Evolutionary conservation across 92 coral and sea anemone genomes (phyloP).

Genomic region (Porites evermanni): DNA sequence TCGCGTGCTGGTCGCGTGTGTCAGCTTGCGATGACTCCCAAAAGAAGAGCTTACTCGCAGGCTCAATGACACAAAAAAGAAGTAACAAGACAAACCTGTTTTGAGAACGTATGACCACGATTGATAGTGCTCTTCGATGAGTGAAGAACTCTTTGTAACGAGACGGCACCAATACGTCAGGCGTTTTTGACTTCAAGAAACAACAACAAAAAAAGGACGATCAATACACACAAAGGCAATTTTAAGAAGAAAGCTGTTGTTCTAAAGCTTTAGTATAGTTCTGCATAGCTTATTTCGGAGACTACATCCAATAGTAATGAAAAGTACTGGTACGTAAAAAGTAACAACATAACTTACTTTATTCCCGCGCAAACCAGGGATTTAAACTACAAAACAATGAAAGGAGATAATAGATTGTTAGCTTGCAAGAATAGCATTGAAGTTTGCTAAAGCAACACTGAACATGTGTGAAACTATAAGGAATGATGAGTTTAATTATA

Average conservation of each 20-base stretch:
- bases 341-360: slow-evolving; percentile 77
- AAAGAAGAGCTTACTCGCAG: not conserved
- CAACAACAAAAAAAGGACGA: not conserved
- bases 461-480: not conserved
- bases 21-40: not conserved
- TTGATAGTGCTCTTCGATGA: slow-evolving; percentile 94
- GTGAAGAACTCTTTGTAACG: slow-evolving; percentile 78
- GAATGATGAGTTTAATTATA: not conserved
- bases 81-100: slow-evolving; percentile 60
- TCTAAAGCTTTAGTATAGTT: too few relatives aligned
- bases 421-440: not conserved
- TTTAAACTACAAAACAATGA: slow-evolving; percentile 74
- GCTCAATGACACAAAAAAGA: not conserved
- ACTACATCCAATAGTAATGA: too few relatives aligned
- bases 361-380: slow-evolving; percentile 93
- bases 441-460: not conserved
- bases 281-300: too few relatives aligned
- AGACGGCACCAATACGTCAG: slow-evolving; percentile 94
- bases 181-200: slow-evolving; percentile 82
- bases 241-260: too few relatives aligned
- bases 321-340: not conserved
- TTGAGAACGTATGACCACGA: slow-evolving; percentile 93
- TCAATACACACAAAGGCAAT: not conserved
- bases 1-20: too few relatives aligned
- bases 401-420: not conserved